Evolutionary conservation across 30 jellyfish, hydroid and myxozoan genomes (phyloP), one percentile per base, ranked within the genome.

Genomic region (Calvadosia cruxmelitensis): DNA sequence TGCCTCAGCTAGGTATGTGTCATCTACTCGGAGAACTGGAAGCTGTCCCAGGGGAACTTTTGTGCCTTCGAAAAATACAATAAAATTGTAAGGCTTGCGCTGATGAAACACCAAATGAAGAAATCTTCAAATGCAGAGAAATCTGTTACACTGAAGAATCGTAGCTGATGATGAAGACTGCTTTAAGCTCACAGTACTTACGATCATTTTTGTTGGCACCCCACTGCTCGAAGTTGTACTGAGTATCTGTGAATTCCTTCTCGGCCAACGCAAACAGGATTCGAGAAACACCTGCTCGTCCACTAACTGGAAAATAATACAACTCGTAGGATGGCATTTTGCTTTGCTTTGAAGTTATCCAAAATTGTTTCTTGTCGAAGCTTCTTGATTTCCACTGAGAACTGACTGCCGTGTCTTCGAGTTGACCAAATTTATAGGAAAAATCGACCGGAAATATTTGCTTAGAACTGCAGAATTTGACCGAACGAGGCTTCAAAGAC

Each of bases 1-100:
- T 53, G 91, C 57, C 57, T 78, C 91, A 1, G 91, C 80, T 3
- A 78, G 0, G 34, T 66, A 27, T 31, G 69, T 69, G 30, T 79
- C 91, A 36, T 69, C 81, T 10, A 78, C 75, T 32, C 69, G 77
- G 26, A 78, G 73, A 0, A 79, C 33, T 12, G 91, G 91, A 1
- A 49, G 53, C n/a, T 29, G 28, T 34, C 91, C 91, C 32, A 78
- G 62, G 27, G 91, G 91, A 57, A 35, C 68, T 1, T 71, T 76
- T 24, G 49, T 26, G 12, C 49, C 86, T 76, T 50, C 24, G 29
- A 33, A 27, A n/a, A 34, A 31, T 52, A 3, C 27, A 53, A 53
- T 7, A 27, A 29, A 34, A 31, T 1, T 20, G 1, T 7, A 7
- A 1, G 23, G 2, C 33, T 30, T 15, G n/a, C n/a, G n/a, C n/a